Conservation (phyloP, 2,888 invertebrate genomes). For the Biston stratarius region DNA sequence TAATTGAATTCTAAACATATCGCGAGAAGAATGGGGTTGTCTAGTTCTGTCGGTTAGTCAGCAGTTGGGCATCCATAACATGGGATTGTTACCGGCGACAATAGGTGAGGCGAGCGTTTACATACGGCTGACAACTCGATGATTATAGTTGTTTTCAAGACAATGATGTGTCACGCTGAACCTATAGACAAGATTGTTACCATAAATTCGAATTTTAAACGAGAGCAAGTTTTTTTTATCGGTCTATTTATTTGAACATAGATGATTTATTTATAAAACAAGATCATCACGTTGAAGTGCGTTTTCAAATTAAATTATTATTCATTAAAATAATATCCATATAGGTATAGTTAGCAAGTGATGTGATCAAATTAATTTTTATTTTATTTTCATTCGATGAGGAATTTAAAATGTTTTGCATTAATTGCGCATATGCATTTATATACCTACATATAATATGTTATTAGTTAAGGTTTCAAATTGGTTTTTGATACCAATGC, state of each 20-base stretch:
- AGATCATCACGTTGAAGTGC: not conserved
- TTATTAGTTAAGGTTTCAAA: too few relatives aligned
- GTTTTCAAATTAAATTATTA: not conserved
- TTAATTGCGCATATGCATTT: not conserved
- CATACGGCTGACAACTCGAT: slow-evolving; percentile 61
- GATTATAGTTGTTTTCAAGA: slow-evolving; percentile 69
- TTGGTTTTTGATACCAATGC: too few relatives aligned
- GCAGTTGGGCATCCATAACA: slow-evolving; percentile 75
- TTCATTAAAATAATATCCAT: not conserved
- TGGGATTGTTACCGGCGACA: slow-evolving; percentile 73
- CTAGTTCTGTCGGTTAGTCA: slow-evolving; percentile 63
- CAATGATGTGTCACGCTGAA: slow-evolving; percentile 60
- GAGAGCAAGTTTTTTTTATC: not conserved
- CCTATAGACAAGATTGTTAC: slow-evolving; percentile 52
- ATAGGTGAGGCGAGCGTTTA: slow-evolving; percentile 70
- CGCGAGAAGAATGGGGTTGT: slow-evolving; percentile 51
- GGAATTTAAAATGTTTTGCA: not conserved
- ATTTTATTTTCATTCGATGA: not conserved
- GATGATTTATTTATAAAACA: not conserved
- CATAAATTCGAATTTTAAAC: slow-evolving; percentile 55
- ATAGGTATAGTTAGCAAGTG: not conserved
- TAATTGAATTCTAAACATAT: slow-evolving; percentile 50
- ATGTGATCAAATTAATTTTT: not conserved
- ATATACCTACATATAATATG: too few relatives aligned
- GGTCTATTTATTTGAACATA: too few relatives aligned